Conservation (phyloP, 2,797 vertebrate species). For the Schizothorax lantsangensis region DNA sequence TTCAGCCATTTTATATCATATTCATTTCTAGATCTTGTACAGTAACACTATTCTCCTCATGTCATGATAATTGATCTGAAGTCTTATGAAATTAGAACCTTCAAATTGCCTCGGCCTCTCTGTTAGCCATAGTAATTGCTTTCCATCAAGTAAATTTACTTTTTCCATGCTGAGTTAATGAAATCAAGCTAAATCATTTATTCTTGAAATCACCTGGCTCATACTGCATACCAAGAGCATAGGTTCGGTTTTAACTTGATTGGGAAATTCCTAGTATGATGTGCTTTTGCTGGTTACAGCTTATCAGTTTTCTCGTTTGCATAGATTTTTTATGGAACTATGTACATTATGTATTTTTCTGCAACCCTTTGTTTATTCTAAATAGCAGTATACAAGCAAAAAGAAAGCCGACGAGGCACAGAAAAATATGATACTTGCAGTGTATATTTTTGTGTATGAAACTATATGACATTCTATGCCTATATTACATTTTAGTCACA, state of each 20-base stretch:
- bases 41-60: neutral
- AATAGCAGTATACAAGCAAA: neutral
- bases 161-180: conserved; percentile 2
- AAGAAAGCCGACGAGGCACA: neutral
- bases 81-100: neutral
- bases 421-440: neutral
- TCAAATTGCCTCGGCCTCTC: neutral
- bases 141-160: conserved; percentile 18
- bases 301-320: neutral
- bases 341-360: neutral
- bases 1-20: neutral
- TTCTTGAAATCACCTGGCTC: conserved; percentile 5
- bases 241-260: neutral
- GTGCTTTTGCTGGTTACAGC: neutral
- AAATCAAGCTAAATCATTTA: conserved; percentile 9
- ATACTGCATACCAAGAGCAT: neutral
- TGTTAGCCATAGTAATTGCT: conserved; percentile 26
- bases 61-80: neutral
- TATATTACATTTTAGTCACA: conserved; percentile 5
- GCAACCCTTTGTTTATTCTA: neutral
- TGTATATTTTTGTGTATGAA: neutral
- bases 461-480: neutral
- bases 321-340: neutral
- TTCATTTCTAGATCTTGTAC: neutral
- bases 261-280: neutral